Evolutionary conservation across 2,113 vertebrate genomes (phyloP).

Genomic region (Scomber colias): DNA sequence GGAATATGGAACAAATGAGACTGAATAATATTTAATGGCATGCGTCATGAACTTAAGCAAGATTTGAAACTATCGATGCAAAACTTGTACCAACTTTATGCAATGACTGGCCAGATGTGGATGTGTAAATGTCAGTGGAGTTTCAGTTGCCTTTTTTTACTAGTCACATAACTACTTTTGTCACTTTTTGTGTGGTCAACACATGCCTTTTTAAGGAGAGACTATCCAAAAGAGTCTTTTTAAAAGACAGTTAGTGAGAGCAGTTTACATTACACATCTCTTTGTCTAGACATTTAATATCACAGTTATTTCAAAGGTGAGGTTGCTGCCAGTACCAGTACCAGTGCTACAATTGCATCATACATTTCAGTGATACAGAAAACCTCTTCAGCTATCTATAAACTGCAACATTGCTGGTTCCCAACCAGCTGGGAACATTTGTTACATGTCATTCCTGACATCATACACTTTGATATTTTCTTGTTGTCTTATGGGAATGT

Average conservation of each 20-base stretch:
- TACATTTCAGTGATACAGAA: too few relatives aligned
- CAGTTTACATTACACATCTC: too few relatives aligned
- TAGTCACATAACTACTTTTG: not conserved
- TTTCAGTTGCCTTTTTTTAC: not conserved
- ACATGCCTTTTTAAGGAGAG: not conserved
- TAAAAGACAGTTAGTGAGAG: too few relatives aligned
- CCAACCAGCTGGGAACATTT: not conserved
- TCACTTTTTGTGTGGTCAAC: not conserved
- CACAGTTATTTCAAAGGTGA: too few relatives aligned
- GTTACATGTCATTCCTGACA: not conserved
- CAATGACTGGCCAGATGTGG: not conserved
- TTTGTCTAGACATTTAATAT: too few relatives aligned
- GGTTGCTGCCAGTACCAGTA: too few relatives aligned
- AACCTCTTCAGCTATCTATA: not conserved
- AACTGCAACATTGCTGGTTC: not conserved
- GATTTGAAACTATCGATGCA: too few relatives aligned
- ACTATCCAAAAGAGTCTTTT: not conserved
- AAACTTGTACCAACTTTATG: not conserved
- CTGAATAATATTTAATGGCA: constrained; percentile 10
- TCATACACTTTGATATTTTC: not conserved
- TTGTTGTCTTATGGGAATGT: not conserved
- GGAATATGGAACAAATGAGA: constrained; percentile 32
- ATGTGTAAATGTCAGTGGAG: not conserved
- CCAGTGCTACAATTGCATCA: too few relatives aligned
- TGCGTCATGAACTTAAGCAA: not conserved